Evolutionary conservation across 2,113 vertebrate species (phyloP), one percentile per base, ranked within the genome.

Genomic region (Prietella phreatophila): DNA sequence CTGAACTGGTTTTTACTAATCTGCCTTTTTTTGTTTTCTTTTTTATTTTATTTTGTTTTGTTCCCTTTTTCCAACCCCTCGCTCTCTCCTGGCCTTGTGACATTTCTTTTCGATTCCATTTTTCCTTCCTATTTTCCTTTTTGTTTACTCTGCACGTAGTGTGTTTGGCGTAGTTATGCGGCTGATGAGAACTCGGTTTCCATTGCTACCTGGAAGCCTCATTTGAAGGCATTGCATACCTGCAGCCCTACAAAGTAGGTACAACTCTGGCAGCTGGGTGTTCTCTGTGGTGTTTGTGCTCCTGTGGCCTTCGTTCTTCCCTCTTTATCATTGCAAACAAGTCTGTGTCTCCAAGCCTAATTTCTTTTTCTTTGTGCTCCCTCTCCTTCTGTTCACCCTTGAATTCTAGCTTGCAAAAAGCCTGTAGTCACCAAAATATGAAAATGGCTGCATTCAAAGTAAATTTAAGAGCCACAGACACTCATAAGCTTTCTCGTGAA

Each of bases 171-270:
- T 95, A 99, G 97, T 96, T 99, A 99, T 93, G 97, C 97, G 94
- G 98, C 98, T 96, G 98, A 99, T 96, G 98, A 99, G 97, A 98
- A 98, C 95, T 99, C 97, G 90, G 97, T 99, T 96, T 99, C 98
- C 96, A 96, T 99, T 96, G 98, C 98, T 95, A 99, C 98, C 96
- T 99, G 98, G 98, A 99, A 98, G 96, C 98, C 98, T 93, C 97
- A 99, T 96, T 96, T 99, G 97, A 99, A 99, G 96, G 98, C 97
- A 94, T 96, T 99, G 96, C 98, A 99, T 96, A 98, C 97, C 97
- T 99, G 98, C 97, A 99, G 98, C 94, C 98, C 97, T 91, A 97
- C 97, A 95, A 99, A 99, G 98, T 99, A 99, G 97, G 98, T 99
- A 97, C 95, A 96, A 95, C 93, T 94, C 91, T 94, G 94, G 96